Evolutionary conservation across 2,888 invertebrate genomes (phyloP), one percentile per base, ranked within the genome.

Genomic region (Capitulum mitella): DNA sequence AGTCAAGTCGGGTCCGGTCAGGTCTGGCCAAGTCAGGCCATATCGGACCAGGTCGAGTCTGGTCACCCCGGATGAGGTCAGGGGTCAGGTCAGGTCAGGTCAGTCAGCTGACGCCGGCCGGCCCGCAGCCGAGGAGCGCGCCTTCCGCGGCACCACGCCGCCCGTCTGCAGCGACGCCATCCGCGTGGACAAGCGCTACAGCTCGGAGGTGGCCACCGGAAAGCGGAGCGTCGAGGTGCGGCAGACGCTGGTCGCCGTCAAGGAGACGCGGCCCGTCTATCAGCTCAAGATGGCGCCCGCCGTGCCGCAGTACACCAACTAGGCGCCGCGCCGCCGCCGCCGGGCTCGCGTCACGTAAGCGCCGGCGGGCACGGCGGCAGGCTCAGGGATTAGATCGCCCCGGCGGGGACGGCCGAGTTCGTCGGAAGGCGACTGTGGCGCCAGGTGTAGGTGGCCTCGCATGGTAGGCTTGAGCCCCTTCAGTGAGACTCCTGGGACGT

Each of bases 241-340:
- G 0, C 43, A 76, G 19, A 32, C 76, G 32, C 46, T 76, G 46
- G 32, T 76, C 5, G 19, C 6, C 46, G 76, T 76, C 46, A 46
- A 29, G 76, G 76, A 76, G 76, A 76, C 76, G 12, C 43, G 76
- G 29, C 76, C 76, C 19, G 76, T 76, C 22, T 76, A 76, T 46
- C 76, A 48, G 43, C 46, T 76, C 29, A 76, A 76, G 76, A 76
- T 29, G 76, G 76, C 76, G 76, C 76, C 76, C 16, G 12, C 76
- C 32, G 46, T 76, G 48, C 76, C 76, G 46, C 76, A 76, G 46
- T 76, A 76, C 46, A 46, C 76, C 70, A 40, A 40, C 40, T 70
- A 70, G 26, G 10, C 34, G 64, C 19, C 64, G 12, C 29, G 22
- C 34, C 19, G 64, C 64, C 16, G 58, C 58, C 32, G 19, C 34